These are phyloP conservation scores for Fukomys damarensis DNA, from an alignment of 2,113 vertebrate species.

Conservation along the genomic window DNA sequence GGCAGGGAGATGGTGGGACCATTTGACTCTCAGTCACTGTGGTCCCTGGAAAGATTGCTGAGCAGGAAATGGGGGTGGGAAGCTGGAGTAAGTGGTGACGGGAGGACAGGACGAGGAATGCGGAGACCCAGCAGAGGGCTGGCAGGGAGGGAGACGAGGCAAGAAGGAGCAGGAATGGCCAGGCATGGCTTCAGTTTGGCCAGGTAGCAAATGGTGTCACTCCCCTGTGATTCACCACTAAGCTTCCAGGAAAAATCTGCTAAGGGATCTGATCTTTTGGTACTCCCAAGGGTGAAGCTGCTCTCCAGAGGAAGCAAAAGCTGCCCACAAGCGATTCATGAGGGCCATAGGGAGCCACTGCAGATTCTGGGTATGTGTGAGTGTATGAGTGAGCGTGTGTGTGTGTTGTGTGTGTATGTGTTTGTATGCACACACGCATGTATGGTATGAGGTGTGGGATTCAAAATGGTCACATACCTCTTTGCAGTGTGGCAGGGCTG, in stretches of 20 bases:
- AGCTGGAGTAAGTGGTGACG: neutral
- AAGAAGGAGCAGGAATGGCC: neutral
- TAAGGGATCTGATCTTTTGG: rapidly evolving
- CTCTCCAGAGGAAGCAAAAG: neutral
- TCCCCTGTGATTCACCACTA: rapidly evolving
- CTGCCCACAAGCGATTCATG: neutral
- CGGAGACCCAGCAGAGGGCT: neutral
- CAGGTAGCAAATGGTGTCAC: neutral
- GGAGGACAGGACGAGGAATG: neutral
- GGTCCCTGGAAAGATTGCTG: neutral
- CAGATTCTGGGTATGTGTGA: neutral
- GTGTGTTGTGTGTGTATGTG: neutral
- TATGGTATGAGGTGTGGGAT: rapidly evolving
- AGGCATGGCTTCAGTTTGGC: neutral
- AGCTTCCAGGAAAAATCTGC: neutral
- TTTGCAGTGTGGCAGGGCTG: neutral
- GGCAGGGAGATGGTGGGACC: neutral
- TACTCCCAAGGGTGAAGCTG: neutral
- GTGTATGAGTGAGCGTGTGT: neutral
- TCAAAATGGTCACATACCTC: neutral
- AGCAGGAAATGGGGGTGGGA: neutral
- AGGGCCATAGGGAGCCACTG: neutral
- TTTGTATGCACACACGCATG: rapidly evolving
- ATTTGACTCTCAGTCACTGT: neutral
- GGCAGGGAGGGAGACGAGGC: neutral